A percentile compares a stretch with the other conserved stretches of the same genome.
phyloP scores from a whole-genome alignment of 2,888 invertebrate genomes.

The Cetonia aurata region DNA sequence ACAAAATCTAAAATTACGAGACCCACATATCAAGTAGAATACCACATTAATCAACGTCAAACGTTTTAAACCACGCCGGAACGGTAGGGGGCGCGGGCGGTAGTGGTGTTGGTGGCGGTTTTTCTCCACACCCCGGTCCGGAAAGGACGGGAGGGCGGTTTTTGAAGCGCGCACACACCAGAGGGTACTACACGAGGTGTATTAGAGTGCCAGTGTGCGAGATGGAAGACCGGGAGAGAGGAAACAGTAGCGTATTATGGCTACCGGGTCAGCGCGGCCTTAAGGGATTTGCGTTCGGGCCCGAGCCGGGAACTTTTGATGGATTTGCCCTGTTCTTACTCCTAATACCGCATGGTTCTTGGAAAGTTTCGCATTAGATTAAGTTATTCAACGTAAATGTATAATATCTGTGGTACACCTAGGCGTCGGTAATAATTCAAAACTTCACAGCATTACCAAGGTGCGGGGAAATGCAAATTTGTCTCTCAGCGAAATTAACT shows the following conservation, averaged over 20 bases:
- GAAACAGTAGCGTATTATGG: constrained; percentile 47
- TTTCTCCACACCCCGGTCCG: constrained; percentile 23
- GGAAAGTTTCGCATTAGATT: constrained; percentile 44
- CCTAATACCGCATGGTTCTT: constrained; percentile 38
- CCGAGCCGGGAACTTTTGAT: constrained; percentile 41
- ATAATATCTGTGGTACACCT: constrained; percentile 40
- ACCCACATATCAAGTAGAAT: constrained; percentile 51
- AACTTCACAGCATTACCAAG: constrained; percentile 31
- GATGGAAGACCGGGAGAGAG: constrained; percentile 34
- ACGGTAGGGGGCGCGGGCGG: constrained; percentile 1
- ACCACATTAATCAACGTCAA: constrained; percentile 50
- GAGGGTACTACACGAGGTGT: constrained; percentile 22
- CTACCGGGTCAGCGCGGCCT: constrained; percentile 46
- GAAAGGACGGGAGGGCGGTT: constrained; percentile 29
- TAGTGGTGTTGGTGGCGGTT: constrained; percentile 27
- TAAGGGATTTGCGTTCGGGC: constrained; percentile 44
- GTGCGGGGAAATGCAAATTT: constrained; percentile 28
- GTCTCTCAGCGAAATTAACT: constrained; percentile 21
- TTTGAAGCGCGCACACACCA: constrained; percentile 31
- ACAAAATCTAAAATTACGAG: constrained; percentile 50
- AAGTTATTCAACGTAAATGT: constrained; percentile 42
- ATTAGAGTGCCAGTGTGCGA: constrained; percentile 31
- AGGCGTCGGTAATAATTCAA: constrained; percentile 23
- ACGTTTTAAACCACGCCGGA: constrained; percentile 33
- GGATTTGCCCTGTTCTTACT: constrained; percentile 45